Evolutionary conservation across 2,797 vertebrate genomes (phyloP).

Genomic region (Danio albolineatus): DNA sequence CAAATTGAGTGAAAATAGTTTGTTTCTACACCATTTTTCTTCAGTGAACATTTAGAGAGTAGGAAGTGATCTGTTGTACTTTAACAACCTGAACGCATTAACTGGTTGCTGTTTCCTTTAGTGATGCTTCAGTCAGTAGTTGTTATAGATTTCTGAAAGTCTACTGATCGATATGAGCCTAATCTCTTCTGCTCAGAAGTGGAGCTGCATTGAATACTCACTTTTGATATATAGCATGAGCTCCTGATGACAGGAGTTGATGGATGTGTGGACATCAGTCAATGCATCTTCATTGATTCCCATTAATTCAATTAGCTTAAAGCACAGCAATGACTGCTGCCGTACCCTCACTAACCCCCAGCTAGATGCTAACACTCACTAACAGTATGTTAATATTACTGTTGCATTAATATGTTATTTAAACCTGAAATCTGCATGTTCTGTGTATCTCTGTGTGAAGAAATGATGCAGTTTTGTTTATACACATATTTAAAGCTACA

Average conservation of each 20-base stretch:
- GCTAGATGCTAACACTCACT: not conserved
- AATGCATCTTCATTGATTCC: constrained; percentile 38
- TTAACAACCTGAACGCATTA: not conserved
- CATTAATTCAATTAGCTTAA: constrained; percentile 48
- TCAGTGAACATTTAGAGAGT: too few species aligned
- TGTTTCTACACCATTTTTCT: too few species aligned
- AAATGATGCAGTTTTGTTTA: too few species aligned
- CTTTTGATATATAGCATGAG: not conserved
- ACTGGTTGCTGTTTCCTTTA: not conserved
- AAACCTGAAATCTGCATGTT: too few species aligned
- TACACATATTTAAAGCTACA: too few species aligned
- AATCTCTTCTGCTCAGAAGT: constrained; percentile 13
- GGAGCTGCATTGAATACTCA: not conserved
- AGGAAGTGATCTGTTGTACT: not conserved
- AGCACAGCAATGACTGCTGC: constrained; percentile 19
- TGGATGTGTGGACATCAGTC: constrained; percentile 38
- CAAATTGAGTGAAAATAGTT: too few species aligned
- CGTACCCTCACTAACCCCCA: not conserved
- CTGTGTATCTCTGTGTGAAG: too few species aligned
- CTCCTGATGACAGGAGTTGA: constrained; percentile 12
- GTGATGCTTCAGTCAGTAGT: not conserved
- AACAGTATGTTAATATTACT: not conserved
- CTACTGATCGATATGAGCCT: not conserved
- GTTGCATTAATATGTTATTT: too few species aligned
- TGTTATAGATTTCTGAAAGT: not conserved